These are phyloP conservation scores for Nannospalax galili DNA, from an alignment of 2,113 vertebrate species.

Conservation along the genomic window DNA sequence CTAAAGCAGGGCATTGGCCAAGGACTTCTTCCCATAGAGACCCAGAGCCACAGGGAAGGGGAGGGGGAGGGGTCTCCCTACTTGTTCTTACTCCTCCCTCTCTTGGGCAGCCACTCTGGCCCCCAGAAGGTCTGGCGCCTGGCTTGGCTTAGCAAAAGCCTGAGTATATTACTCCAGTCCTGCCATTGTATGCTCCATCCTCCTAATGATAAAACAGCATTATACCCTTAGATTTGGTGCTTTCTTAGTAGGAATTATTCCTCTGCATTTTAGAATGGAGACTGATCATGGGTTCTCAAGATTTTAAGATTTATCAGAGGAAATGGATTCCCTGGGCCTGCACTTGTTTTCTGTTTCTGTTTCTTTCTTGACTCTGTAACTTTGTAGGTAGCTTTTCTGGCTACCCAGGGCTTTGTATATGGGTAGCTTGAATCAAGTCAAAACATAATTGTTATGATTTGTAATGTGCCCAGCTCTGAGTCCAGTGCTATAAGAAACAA, in stretches of 20 bases:
- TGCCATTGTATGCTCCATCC: background rate
- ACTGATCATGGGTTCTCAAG: background rate
- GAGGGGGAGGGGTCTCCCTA: background rate
- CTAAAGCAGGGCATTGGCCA: slow-evolving; percentile 16
- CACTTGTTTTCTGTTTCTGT: background rate
- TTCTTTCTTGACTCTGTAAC: background rate
- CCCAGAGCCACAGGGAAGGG: background rate
- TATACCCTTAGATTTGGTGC: background rate
- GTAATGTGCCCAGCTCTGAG: background rate
- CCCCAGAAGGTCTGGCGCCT: slow-evolving; percentile 54
- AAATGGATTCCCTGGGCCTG: background rate
- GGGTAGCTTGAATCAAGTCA: slow-evolving; percentile 33
- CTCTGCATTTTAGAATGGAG: background rate
- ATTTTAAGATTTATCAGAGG: slow-evolving; percentile 2
- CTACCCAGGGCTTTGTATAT: background rate
- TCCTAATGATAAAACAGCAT: background rate
- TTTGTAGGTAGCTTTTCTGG: slow-evolving; percentile 51
- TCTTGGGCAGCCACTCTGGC: slow-evolving; percentile 43
- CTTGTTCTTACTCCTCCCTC: slow-evolving; percentile 24
- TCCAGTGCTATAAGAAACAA: slow-evolving; percentile 16
- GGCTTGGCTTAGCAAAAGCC: slow-evolving; percentile 36
- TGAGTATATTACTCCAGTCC: slow-evolving; percentile 17
- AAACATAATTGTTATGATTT: background rate
- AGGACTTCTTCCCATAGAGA: slow-evolving; percentile 57
- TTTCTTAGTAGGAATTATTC: background rate